A percentile compares a stretch with the other conserved stretches of the same genome.
phyloP scores from a whole-genome alignment of 2,888 invertebrate genomes.

The Spatulosminthurus flaviceps region DNA sequence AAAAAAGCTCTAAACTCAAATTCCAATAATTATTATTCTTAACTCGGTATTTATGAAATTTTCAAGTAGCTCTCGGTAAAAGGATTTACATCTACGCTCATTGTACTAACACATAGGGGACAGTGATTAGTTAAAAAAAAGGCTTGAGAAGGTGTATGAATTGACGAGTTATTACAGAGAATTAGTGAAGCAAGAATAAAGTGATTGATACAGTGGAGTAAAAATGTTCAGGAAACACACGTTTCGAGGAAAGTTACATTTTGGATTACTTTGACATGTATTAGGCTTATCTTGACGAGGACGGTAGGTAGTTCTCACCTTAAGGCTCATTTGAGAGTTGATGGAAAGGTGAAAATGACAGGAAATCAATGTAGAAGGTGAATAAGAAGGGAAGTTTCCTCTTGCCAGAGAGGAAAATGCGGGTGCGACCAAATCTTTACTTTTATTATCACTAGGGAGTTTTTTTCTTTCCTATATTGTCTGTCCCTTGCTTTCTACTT shows the following conservation, averaged over 20 bases:
- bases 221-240: neutral
- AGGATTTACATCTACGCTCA: too few relatives aligned
- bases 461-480: slow-evolving; percentile 1
- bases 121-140: too few relatives aligned
- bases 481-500: neutral
- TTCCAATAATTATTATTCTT: too few relatives aligned
- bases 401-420: slow-evolving; percentile 7
- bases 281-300: neutral
- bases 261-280: slow-evolving; percentile 20
- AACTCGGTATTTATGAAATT: too few relatives aligned
- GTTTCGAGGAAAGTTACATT: neutral
- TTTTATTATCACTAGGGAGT: slow-evolving; percentile 33
- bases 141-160: too few relatives aligned
- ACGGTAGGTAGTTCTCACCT: slow-evolving; percentile 31
- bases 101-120: too few relatives aligned
- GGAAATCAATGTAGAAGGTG: slow-evolving; percentile 34
- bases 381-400: slow-evolving; percentile 27
- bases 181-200: too few relatives aligned
- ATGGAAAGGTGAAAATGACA: slow-evolving; percentile 32
- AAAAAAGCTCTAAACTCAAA: too few relatives aligned
- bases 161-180: too few relatives aligned
- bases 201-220: neutral
- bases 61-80: too few relatives aligned
- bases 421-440: slow-evolving; percentile 32
- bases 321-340: slow-evolving; percentile 21